These are phyloP conservation scores for Theretra japonica DNA, from an alignment of 2,888 invertebrate genomes.

Conservation along the genomic window DNA sequence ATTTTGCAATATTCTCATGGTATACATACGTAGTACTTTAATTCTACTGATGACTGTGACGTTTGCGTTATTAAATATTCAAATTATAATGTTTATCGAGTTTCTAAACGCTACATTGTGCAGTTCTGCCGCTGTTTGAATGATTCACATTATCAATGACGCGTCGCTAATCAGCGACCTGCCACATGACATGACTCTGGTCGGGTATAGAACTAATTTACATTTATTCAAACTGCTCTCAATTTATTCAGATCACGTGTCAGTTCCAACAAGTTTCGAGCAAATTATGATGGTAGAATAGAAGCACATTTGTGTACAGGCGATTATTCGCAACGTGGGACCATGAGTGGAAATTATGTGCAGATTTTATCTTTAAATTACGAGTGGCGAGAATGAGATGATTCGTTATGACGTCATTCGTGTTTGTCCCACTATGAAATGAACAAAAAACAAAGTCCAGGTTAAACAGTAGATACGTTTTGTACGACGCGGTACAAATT, in stretches of 20 bases:
- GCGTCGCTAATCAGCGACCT: neutral
- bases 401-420: too few relatives aligned
- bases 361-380: too few relatives aligned
- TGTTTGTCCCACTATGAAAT: too few relatives aligned
- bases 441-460: too few relatives aligned
- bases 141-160: conserved; percentile 19
- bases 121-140: neutral
- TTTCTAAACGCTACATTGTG: conserved; percentile 8
- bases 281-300: neutral
- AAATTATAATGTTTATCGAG: neutral
- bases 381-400: too few relatives aligned
- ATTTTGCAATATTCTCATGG: too few relatives aligned
- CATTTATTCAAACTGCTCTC: neutral
- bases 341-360: too few relatives aligned
- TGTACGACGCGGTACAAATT: too few relatives aligned
- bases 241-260: conserved; percentile 10
- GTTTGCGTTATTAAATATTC: neutral
- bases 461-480: too few relatives aligned
- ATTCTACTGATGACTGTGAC: neutral
- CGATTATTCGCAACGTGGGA: neutral
- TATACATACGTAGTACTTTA: too few relatives aligned
- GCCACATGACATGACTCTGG: neutral
- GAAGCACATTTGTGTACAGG: neutral
- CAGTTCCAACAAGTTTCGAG: neutral
- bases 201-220: conserved; percentile 5